Base-by-base conservation (phyloP, 2,113 vertebrate genomes). In the Aleadryas rufinucha region DNA sequence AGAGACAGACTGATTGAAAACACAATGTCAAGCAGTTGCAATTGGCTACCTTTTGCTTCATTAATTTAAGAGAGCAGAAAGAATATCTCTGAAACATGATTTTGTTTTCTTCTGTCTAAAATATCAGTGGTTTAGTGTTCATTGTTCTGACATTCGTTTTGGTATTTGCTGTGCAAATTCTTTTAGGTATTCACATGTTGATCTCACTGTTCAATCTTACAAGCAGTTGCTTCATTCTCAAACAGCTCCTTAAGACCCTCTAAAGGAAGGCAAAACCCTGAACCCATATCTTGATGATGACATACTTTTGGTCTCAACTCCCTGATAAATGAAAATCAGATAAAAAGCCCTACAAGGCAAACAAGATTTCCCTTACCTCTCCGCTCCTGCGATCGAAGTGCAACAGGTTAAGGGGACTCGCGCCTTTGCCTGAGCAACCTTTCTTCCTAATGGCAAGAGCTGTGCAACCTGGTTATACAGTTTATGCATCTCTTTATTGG, bases 341-440 rank as follows among this genome's bases (percentile, higher is more conserved):
- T 87, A 72, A 89, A 94, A 94, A 84, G 53, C 41, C 65, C 64
- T 42, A 76, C 23, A 82, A 52, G 94, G 65, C 79, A 97, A 97
- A 91, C 68, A 93, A 95, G 44, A 84, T 74, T 91, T 97, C 77
- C 95, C 98, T 98, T 98, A 98, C 98, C 98, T 98, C 97, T 90
- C 92, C 2, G 41, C 84, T 96, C 96, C 95, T 20, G 50, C 52
- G 45, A 95, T 72, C 52, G 87, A 94, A 95, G 87, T 54, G 80
- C 79, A 10, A 95, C 97, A 92, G 97, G 95, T 96, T 96, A 93
- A 91, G 45, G 76, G 90, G 63, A 97, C 96, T 94, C 10, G 9
- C 26, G 76, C 96, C 88, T 97, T 93, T 89, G 89, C 87, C 96
- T 8, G 63, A 97, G 92, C 93, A 97, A 96, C 93, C 97, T 97